Conservation (phyloP, 1,140 invertebrate species). For the Ectropis grisescens region DNA sequence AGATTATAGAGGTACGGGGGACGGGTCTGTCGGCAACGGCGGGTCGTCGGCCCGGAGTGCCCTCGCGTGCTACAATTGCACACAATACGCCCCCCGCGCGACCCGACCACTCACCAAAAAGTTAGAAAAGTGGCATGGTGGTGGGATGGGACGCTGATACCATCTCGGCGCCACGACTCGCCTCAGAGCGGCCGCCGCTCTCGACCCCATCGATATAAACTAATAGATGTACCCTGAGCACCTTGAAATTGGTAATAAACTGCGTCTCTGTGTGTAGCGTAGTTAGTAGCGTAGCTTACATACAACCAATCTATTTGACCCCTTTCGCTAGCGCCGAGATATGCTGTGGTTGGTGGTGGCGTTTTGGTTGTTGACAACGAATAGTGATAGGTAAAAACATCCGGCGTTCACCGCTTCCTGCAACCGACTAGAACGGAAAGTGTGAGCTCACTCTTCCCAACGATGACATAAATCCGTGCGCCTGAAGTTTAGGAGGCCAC, state of each 20-base stretch:
- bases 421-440: too few relatives aligned
- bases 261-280: too few relatives aligned
- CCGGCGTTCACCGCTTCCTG: too few relatives aligned
- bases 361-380: too few relatives aligned
- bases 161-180: constrained; percentile 43
- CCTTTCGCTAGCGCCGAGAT: too few relatives aligned
- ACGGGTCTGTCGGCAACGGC: constrained; percentile 25
- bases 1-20: constrained; percentile 55
- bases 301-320: too few relatives aligned
- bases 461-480: too few relatives aligned
- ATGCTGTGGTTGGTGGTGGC: too few relatives aligned
- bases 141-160: constrained; percentile 31
- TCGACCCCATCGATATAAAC: background rate
- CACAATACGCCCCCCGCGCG: constrained; percentile 52
- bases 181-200: constrained; percentile 8
- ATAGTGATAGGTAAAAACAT: too few relatives aligned
- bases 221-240: background rate
- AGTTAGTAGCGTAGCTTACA: too few relatives aligned
- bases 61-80: constrained; percentile 62
- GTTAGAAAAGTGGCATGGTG: constrained; percentile 52
- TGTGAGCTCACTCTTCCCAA: too few relatives aligned
- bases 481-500: too few relatives aligned
- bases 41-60: constrained; percentile 51
- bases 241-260: background rate
- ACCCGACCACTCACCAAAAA: constrained; percentile 49